Evolutionary conservation across 53 echinoderm and acorn worm species (phyloP), one percentile per base, ranked within the genome.

Genomic region (Crossaster papposus): DNA sequence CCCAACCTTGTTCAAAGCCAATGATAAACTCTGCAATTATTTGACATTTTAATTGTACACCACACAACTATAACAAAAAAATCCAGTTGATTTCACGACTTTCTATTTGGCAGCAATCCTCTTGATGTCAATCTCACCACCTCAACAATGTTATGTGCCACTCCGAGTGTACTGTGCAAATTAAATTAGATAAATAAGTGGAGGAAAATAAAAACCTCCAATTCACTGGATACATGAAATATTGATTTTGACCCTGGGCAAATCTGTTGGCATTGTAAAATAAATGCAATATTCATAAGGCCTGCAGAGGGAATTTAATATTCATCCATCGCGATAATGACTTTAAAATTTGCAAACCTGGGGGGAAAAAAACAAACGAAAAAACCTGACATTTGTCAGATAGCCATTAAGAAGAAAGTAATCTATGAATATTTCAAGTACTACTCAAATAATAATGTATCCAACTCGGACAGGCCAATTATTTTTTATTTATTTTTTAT

Each of bases 241-340:
- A 84, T 84, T 84, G 72, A 84, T 84, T 84, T 71, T 54, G 53
- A 72, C 84, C 84, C 73, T 7, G 53, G 84, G 84, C 84, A 84
- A 84, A 84, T 51, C 44, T 26, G 72, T 72, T 72, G 51, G 68
- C 29, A 72, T 30, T 68, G 31, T 58, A 72, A 51, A 72, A 72
- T 71, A 36, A 84, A 84, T 52, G 53, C 70, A 51, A 29, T n/a
- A 52, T 72, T 72, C 65, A 51, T 50, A 31, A 31, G 51, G 51
- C 52, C 44, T 30, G 36, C 30, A 72, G n/a, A 71, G 71, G 73
- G 51, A 52, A 84, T 84, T 84, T 50, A 50, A 72, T 52, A 84
- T 84, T 84, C 84, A 84, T 84, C 44, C 52, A 72, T 84, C 52
- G 32, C 70, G 72, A 84, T 84, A 38, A 84, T 84, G 51, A 53